Conservation (phyloP, 2,797 vertebrate species). For the Lophius americanus region DNA sequence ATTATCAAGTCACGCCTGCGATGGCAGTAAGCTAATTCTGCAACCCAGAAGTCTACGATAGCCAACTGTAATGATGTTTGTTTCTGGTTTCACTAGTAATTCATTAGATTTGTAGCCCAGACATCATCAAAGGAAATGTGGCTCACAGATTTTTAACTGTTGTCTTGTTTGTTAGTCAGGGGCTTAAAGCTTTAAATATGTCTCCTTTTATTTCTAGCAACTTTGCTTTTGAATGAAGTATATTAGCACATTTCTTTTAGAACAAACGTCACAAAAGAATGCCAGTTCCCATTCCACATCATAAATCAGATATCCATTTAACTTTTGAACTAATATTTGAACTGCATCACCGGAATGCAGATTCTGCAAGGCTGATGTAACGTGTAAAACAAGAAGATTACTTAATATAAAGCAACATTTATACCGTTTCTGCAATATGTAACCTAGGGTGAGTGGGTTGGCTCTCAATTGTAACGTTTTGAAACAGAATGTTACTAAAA, state of each 20-base stretch:
- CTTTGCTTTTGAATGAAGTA: neutral
- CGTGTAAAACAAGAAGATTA: slow-evolving; percentile 7
- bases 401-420: too few species aligned
- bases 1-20: slow-evolving; percentile 34
- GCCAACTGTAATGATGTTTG: slow-evolving; percentile 43
- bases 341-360: slow-evolving; percentile 3
- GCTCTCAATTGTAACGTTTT: too few species aligned
- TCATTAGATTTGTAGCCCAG: slow-evolving; percentile 29
- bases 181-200: slow-evolving; percentile 4
- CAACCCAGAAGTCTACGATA: slow-evolving; percentile 28
- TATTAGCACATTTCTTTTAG: slow-evolving; percentile 3
- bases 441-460: too few species aligned
- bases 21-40: slow-evolving; percentile 17
- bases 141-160: slow-evolving; percentile 9
- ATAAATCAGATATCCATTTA: slow-evolving; percentile 1
- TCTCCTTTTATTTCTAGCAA: neutral
- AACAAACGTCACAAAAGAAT: neutral
- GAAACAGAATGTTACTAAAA: too few species aligned
- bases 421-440: too few species aligned
- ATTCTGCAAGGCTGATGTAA: slow-evolving; percentile 2
- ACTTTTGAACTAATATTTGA: slow-evolving; percentile 10
- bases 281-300: neutral
- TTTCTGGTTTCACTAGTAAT: slow-evolving; percentile 30
- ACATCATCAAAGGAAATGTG: slow-evolving; percentile 32
- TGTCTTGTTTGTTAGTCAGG: slow-evolving; percentile 8